phyloP scores from a whole-genome alignment of 1,140 invertebrate species.

The Patella vulgata region DNA sequence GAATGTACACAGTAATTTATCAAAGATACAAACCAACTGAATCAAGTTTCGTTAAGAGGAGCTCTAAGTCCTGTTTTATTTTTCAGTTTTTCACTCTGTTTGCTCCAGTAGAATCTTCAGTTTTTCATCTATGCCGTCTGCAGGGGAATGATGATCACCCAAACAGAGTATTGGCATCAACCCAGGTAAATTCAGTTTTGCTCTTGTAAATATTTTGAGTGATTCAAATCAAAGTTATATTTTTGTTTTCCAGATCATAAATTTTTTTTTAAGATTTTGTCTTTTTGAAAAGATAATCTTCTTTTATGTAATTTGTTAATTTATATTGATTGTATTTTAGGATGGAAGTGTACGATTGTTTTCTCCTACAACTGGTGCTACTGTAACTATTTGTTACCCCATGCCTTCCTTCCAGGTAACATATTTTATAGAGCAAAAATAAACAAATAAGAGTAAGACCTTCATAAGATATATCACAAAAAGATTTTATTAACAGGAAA shows the following conservation, averaged over 20 bases:
- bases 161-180: conserved; percentile 36
- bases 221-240: neutral
- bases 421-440: too few species aligned
- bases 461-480: too few species aligned
- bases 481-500: too few species aligned
- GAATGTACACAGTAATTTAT: too few species aligned
- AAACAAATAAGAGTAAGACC: too few species aligned
- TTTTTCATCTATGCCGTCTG: conserved; percentile 21
- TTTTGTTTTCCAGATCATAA: neutral
- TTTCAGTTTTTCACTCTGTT: conserved; percentile 43
- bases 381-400: conserved; percentile 43
- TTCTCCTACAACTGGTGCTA: conserved; percentile 37
- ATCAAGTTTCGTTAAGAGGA: too few species aligned
- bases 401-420: conserved; percentile 43
- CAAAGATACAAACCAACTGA: too few species aligned
- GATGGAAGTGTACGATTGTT: conserved; percentile 46
- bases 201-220: neutral
- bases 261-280: neutral
- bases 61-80: too few species aligned
- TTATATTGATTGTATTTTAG: conserved; percentile 28
- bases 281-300: neutral
- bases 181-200: conserved; percentile 25
- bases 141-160: conserved; percentile 18
- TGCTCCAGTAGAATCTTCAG: conserved; percentile 41
- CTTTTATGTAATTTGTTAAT: neutral